Base-by-base conservation (phyloP, 1,140 invertebrate species). In the Caenorhabditis briggsae region DNA sequence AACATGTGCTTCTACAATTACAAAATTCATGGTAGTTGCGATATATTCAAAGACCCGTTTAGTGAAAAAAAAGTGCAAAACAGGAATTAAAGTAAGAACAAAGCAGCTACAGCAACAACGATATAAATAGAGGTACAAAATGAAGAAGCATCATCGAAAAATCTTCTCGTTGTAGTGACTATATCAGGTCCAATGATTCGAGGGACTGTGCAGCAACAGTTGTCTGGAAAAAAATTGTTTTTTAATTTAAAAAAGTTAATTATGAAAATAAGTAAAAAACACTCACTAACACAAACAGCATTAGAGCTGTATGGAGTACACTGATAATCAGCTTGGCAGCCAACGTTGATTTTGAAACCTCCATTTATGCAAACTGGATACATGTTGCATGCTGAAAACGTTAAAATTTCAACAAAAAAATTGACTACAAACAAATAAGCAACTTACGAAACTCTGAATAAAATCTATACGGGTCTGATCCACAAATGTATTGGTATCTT, bases 301-400 rank as follows among this genome's bases (percentile, higher is more conserved):
- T 61, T 70, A 2, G 59, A 18, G 16, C 61, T 48, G 48, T 84
- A 70, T 6, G 61, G 43, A 23, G 59, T 61, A 23, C 83, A 84
- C 12, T 65, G 59, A 43, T 65, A 65, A 23, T 84, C 83, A 6
- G n/a, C 12, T n/a, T 16, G 25, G 20, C 83, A 84, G 41, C 83
- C 83, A 53, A 84, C 83, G 20, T 84, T 70, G 46, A 84, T 23
- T n/a, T 59, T 84, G 84, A 85, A 74, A 18, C 84, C 64, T 14
- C 84, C 84, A 16, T 70, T 85, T 70, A 23, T 20, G 46, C 84
- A 85, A 5, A 59, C 61, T 33, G 84, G 84, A 50, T 74, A 85
- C 84, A 85, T 85, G 46, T 85, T 74, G 20, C 84, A 85, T 5
- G 84, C 84, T 85, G 64, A 58, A 83, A 83, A n/a, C n/a, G n/a